phyloP scores from a whole-genome alignment of 2,888 invertebrate genomes.

The Drosophila imparisetae region DNA sequence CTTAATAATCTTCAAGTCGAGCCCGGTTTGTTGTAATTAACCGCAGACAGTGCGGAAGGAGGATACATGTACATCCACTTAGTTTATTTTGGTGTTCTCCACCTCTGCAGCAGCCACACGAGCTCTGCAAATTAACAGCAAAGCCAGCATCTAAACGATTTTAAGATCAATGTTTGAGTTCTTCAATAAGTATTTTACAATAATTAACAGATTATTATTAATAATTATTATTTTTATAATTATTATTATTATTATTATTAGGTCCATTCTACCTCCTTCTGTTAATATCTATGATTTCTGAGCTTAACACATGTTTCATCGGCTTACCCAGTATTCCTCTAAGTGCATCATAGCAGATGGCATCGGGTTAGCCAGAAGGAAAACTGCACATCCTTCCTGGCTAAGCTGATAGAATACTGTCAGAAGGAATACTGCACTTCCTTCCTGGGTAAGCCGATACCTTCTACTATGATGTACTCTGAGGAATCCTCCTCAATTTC shows the following conservation, averaged over 20 bases:
- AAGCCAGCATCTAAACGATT: not conserved
- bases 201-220: not conserved
- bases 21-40: constrained; percentile 61
- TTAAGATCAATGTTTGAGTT: not conserved
- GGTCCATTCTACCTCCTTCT: not conserved
- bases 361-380: no score
- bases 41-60: constrained; percentile 46
- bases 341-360: no score
- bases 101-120: not conserved
- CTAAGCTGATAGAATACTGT: no score
- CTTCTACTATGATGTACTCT: not conserved
- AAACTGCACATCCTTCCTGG: no score
- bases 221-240: not conserved
- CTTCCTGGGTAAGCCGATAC: not conserved
- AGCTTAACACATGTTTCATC: not conserved
- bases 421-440: no score
- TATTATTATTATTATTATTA: not conserved
- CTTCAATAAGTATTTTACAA: not conserved
- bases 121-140: not conserved
- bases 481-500: not conserved
- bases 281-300: rapidly evolving
- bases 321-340: not conserved
- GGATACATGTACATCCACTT: constrained; percentile 8
- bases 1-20: constrained; percentile 67
- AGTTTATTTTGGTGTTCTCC: not conserved